Percentiles rank a stretch among this genome's conserved stretches.
Conservation (phyloP, 2,888 invertebrate genomes). For the Nephrotoma guestfalica region DNA sequence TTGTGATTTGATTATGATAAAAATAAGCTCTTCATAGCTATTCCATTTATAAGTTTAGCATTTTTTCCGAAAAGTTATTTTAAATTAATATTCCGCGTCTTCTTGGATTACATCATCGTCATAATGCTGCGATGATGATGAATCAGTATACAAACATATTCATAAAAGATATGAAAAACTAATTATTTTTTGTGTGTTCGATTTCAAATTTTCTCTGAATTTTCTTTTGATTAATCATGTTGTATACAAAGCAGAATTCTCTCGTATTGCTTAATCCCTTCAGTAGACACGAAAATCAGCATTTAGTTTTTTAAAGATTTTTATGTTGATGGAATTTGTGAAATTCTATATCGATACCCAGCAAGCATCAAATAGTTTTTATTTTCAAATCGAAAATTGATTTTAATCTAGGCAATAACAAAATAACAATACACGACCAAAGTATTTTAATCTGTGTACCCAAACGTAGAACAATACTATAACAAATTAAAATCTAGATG, state of each 20-base stretch:
- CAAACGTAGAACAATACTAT: not conserved
- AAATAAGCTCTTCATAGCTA: not conserved
- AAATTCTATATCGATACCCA: not conserved
- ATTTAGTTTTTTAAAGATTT: not conserved
- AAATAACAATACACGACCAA: not conserved
- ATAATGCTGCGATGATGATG: not conserved
- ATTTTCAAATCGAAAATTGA: not conserved
- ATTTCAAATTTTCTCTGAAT: not conserved
- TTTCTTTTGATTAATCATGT: not conserved
- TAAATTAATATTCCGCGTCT: not conserved
- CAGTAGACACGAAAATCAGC: not conserved
- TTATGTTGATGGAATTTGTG: not conserved
- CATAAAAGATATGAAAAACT: not conserved
- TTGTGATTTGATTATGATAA: not conserved
- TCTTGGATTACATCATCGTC: not conserved
- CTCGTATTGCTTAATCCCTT: not conserved
- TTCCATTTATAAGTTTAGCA: not conserved
- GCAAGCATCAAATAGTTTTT: not conserved
- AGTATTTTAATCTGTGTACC: not conserved
- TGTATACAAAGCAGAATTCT: not conserved
- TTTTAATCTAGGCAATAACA: not conserved
- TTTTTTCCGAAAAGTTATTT: not conserved
- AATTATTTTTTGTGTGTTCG: not conserved
- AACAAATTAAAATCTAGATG: not conserved
- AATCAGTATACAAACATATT: not conserved